Conservation (phyloP, 2,888 invertebrate genomes). For the Agrochola macilenta region DNA sequence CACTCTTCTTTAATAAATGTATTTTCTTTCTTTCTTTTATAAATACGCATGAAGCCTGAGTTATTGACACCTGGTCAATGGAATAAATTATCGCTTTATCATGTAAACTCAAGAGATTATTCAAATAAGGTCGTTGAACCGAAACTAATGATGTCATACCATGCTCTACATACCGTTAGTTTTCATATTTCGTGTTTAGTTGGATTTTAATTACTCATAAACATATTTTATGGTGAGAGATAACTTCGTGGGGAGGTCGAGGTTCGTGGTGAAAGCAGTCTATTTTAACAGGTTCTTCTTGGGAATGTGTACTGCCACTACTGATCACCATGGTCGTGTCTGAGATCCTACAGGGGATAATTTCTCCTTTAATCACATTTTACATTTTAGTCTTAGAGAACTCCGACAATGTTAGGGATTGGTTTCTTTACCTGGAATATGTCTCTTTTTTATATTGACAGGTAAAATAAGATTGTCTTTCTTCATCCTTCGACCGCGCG, state of each 20-base stretch:
- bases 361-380: neutral
- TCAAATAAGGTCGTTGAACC: slow-evolving; percentile 58
- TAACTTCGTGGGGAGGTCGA: slow-evolving; percentile 29
- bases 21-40: too few relatives aligned
- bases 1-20: neutral
- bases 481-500: too few relatives aligned
- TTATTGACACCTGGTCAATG: slow-evolving; percentile 18
- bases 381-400: neutral
- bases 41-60: neutral
- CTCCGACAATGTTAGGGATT: neutral
- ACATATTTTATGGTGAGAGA: slow-evolving; percentile 30
- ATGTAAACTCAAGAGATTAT: slow-evolving; percentile 46
- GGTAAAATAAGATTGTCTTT: neutral
- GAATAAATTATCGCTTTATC: slow-evolving; percentile 49
- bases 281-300: neutral
- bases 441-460: neutral
- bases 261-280: too few relatives aligned
- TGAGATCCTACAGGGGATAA: neutral
- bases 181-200: slow-evolving; percentile 21
- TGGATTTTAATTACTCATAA: neutral
- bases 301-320: neutral
- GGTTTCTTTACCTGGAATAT: neutral
- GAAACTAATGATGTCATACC: slow-evolving; percentile 36
- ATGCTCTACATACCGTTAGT: slow-evolving; percentile 31
- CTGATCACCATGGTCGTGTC: neutral